These are phyloP conservation scores for Orthonyx spaldingii DNA, from an alignment of 2,113 vertebrate species.

Conservation along the genomic window DNA sequence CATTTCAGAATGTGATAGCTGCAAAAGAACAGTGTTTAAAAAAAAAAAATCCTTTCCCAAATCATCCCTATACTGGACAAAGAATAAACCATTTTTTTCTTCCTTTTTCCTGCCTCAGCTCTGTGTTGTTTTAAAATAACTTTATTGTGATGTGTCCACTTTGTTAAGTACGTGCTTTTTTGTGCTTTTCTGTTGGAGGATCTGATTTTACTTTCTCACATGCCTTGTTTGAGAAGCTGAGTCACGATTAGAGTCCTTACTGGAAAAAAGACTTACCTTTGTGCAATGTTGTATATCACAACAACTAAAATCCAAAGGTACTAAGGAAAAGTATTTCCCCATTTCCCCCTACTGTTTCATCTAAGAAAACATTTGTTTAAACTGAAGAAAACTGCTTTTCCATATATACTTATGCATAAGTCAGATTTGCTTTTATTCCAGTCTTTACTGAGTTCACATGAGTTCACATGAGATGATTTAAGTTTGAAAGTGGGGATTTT, in stretches of 20 bases:
- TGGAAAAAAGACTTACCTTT: not conserved
- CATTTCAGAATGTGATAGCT: conserved; percentile 1
- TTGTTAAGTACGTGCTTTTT: not conserved
- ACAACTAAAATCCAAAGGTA: not conserved
- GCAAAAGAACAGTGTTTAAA: not conserved
- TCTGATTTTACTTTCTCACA: not conserved
- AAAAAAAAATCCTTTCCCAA: not conserved
- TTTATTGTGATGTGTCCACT: not conserved
- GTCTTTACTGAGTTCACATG: not conserved
- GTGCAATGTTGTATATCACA: not conserved
- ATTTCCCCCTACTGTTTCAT: not conserved
- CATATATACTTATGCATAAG: not conserved
- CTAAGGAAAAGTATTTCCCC: not conserved
- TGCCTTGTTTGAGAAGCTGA: not conserved
- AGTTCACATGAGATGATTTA: not conserved
- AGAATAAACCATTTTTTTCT: not conserved
- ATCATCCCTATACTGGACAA: not conserved
- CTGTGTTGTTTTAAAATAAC: not conserved
- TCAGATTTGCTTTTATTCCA: not conserved
- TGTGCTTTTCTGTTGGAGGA: not conserved
- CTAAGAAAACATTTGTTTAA: not conserved
- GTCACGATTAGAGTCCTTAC: not conserved
- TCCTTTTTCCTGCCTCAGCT: not conserved
- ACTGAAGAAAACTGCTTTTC: not conserved
- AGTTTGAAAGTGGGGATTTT: not conserved